A percentile compares a stretch with the other conserved stretches of the same genome.
These are phyloP conservation scores for Yponomeuta evonymella DNA, from an alignment of 2,888 invertebrate species.

Conservation along the genomic window DNA sequence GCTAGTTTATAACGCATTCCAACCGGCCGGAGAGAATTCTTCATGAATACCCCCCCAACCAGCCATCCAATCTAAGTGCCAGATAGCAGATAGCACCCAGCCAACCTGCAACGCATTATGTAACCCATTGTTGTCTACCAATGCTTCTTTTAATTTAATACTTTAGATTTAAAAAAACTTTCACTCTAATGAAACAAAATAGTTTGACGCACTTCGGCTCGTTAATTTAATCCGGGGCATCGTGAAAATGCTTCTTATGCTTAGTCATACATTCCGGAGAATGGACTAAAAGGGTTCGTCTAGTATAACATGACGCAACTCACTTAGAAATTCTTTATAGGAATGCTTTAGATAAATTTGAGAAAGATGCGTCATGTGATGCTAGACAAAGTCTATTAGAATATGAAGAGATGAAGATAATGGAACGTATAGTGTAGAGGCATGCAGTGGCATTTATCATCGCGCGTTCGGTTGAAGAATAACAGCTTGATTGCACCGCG, in stretches of 20 bases:
- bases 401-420: conserved; percentile 11
- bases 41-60: conserved; percentile 10
- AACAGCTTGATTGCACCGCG: conserved; percentile 15
- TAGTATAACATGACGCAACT: neutral
- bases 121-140: conserved; percentile 18
- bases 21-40: conserved; percentile 13
- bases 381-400: neutral
- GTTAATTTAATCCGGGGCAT: conserved; percentile 7
- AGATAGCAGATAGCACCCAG: conserved; percentile 18
- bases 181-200: conserved; percentile 9
- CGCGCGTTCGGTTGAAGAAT: conserved; percentile 10
- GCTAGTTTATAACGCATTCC: conserved; percentile 36
- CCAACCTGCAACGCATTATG: conserved; percentile 12
- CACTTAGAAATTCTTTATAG: neutral
- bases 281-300: neutral
- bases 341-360: neutral
- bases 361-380: neutral
- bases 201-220: neutral
- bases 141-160: conserved; percentile 5
- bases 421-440: neutral
- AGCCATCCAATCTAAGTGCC: conserved; percentile 7
- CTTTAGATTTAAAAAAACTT: conserved; percentile 5
- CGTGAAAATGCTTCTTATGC: conserved; percentile 3
- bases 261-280: neutral
- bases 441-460: conserved; percentile 13